Evolutionary conservation across 2,113 vertebrate species (phyloP), one percentile per base, ranked within the genome.

Genomic region (Odocoileus hemionus): DNA sequence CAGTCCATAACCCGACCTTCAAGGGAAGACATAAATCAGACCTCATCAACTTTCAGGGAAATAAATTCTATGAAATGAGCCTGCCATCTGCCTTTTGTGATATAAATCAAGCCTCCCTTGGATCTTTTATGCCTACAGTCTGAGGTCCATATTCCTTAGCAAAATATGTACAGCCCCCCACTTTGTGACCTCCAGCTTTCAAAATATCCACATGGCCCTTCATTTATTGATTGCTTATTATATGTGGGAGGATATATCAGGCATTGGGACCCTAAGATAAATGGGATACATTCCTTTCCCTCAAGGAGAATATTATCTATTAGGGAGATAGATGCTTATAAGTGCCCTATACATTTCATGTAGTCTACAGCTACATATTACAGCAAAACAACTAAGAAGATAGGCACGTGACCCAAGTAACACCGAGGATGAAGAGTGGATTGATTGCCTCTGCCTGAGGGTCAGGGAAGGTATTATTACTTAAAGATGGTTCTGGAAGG

Each of bases 51-150:
- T 96, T 89, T 97, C 93, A 97, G 79, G 93, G 83, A 95, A 98
- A 98, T 97, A 97, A 97, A 98, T 98, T 94, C 95, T 93, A 50
- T 95, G 89, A 97, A 97, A 97, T 86, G 91, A 97, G 97, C 57
- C 91, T 97, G 93, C 95, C 96, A 96, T 96, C 96, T 95, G 94
- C 95, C 94, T 97, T 97, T 96, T 61, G 55, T 91, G 86, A 95
- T 92, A 97, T 98, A 98, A 97, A 97, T 98, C 96, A 98, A 97
- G 50, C n/a, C 94, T 88, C 70, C 64, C 79, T 93, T 86, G 86
- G 74, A 84, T 94, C 52, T 47, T 83, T 95, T 87, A 94, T 93
- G 76, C 82, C 92, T 94, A 52, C 14, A 94, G 96, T 67, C 90
- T 90, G 76, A 95, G 45, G 89, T 96, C 96, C 93, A 84, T 78